phyloP scores from a whole-genome alignment of 1,140 invertebrate genomes.

The Platyura marginata region DNA sequence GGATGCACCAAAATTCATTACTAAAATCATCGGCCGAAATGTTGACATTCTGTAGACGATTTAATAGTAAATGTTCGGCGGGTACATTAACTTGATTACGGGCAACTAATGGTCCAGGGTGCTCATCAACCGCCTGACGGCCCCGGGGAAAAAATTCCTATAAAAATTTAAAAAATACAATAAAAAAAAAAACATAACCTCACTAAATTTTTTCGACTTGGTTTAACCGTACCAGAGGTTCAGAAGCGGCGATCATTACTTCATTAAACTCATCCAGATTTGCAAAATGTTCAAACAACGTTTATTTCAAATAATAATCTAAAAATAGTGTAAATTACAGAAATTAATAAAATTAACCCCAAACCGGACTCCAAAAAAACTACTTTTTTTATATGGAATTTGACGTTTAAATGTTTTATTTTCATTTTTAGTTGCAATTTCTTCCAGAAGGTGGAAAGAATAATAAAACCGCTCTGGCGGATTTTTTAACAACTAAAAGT shows the following conservation, averaged over 20 bases:
- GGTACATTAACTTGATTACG: slow-evolving; percentile 18
- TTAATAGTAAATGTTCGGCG: slow-evolving; percentile 39
- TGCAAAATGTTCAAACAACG: slow-evolving; percentile 25
- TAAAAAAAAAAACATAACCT: not conserved
- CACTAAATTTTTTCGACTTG: not conserved
- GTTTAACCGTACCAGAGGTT: slow-evolving; percentile 44
- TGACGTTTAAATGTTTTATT: no score
- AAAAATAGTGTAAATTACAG: no score
- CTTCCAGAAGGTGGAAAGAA: no score
- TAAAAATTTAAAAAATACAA: slow-evolving; percentile 8
- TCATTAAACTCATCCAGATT: slow-evolving; percentile 60
- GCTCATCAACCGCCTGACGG: slow-evolving; percentile 53
- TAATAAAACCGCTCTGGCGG: no score
- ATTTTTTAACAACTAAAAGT: no score
- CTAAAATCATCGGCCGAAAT: slow-evolving; percentile 37
- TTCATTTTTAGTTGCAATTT: no score
- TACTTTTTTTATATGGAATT: no score
- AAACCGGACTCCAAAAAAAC: no score
- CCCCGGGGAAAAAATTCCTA: slow-evolving; percentile 82
- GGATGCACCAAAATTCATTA: slow-evolving; percentile 49
- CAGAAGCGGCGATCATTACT: slow-evolving; percentile 61
- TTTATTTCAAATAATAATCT: no score
- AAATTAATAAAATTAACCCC: no score
- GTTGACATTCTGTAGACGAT: slow-evolving; percentile 51
- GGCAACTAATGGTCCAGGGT: slow-evolving; percentile 40